Conservation (phyloP, 2,797 vertebrate genomes). For the Thalassophryne amazonica region DNA sequence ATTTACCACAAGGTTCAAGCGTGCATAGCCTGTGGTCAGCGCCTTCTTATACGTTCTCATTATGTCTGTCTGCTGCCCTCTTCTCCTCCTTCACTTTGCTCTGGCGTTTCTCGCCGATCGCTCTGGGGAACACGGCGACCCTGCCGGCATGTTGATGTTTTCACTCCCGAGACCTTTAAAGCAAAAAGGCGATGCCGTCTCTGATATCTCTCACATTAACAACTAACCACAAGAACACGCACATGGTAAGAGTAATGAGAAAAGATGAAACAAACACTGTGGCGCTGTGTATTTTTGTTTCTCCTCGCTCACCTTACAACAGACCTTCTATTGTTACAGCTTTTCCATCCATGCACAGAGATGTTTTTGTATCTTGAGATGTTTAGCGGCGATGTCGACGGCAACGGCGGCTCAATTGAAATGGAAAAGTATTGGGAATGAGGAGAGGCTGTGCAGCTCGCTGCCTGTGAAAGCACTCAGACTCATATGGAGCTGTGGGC, state of each 20-base stretch:
- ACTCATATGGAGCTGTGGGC: slow-evolving; percentile 63
- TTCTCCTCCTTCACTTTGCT: slow-evolving; percentile 25
- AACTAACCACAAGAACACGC: slow-evolving; percentile 56
- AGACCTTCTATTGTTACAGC: slow-evolving; percentile 24
- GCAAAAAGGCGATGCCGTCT: slow-evolving; percentile 57
- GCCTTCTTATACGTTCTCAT: slow-evolving; percentile 45
- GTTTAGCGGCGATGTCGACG: slow-evolving; percentile 51
- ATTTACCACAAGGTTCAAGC: slow-evolving; percentile 74
- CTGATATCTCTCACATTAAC: slow-evolving; percentile 65
- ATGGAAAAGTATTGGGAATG: slow-evolving; percentile 65
- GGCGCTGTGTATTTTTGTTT: not conserved
- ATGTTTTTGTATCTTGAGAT: slow-evolving; percentile 55
- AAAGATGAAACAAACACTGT: slow-evolving; percentile 1
- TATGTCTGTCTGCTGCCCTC: slow-evolving; percentile 47
- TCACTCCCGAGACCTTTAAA: slow-evolving; percentile 52
- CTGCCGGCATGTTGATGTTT: slow-evolving; percentile 38
- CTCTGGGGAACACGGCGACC: slow-evolving; percentile 48
- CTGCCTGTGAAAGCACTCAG: slow-evolving; percentile 60
- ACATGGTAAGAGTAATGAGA: slow-evolving; percentile 37
- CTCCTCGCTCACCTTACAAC: slow-evolving; percentile 22
- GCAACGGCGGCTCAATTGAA: slow-evolving; percentile 55
- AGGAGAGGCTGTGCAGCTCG: slow-evolving; percentile 41
- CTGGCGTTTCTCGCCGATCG: slow-evolving; percentile 30
- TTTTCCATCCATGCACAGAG: not conserved
- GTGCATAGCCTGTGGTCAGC: slow-evolving; percentile 67